phyloP scores from a whole-genome alignment of 2,888 invertebrate genomes.

The Synergus gifuensis region DNA sequence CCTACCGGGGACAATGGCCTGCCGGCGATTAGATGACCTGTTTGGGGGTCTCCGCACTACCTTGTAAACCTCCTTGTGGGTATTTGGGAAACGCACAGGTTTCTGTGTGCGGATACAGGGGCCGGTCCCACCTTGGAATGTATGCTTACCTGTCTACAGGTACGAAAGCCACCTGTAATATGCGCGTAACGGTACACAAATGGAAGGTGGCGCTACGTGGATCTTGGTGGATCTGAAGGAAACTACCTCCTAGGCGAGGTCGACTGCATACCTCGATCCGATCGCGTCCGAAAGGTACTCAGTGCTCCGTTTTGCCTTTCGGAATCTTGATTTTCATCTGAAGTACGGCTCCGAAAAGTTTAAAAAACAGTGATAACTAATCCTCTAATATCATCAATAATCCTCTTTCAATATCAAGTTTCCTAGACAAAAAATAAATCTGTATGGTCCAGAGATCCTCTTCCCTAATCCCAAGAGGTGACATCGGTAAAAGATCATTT shows the following conservation, averaged over 20 bases:
- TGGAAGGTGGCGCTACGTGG: slow-evolving; percentile 71
- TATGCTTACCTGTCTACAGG: slow-evolving; percentile 52
- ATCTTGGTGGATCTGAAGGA: slow-evolving; percentile 52
- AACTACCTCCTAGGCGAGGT: slow-evolving; percentile 76
- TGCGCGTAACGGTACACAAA: slow-evolving; percentile 70
- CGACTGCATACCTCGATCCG: slow-evolving; percentile 76
- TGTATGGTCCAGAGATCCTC: slow-evolving; percentile 9
- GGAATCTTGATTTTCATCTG: slow-evolving; percentile 42
- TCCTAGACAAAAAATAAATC: not conserved
- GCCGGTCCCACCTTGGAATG: slow-evolving; percentile 50
- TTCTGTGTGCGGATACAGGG: slow-evolving; percentile 27
- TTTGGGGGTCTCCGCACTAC: slow-evolving; percentile 53
- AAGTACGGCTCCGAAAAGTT: slow-evolving; percentile 6
- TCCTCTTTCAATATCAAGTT: not conserved
- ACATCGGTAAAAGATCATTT: slow-evolving; percentile 18
- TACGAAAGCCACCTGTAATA: slow-evolving; percentile 70
- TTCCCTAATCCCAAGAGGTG: slow-evolving; percentile 1
- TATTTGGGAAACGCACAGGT: slow-evolving; percentile 52
- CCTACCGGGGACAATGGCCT: slow-evolving; percentile 62
- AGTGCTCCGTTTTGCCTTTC: slow-evolving; percentile 57
- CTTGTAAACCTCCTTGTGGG: slow-evolving; percentile 38
- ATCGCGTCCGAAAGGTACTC: slow-evolving; percentile 72
- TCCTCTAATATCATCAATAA: not conserved
- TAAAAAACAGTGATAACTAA: not conserved
- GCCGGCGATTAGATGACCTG: slow-evolving; percentile 65